Evolutionary conservation across 1,140 invertebrate genomes (phyloP).

Genomic region (Musca vetustissima): DNA sequence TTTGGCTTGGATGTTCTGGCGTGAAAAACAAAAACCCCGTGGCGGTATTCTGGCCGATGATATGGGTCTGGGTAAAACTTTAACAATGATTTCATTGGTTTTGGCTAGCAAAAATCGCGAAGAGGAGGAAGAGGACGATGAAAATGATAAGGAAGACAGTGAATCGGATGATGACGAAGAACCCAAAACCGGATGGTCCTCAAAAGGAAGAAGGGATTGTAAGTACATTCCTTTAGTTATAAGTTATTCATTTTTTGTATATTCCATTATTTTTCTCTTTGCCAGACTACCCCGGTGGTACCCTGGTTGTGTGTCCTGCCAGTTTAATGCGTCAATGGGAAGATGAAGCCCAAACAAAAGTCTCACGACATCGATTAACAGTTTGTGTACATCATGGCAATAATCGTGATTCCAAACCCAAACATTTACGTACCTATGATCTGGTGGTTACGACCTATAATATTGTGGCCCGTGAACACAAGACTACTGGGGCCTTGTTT

Average conservation of each 20-base stretch:
- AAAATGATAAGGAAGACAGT: conserved; percentile 39
- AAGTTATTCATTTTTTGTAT: not conserved
- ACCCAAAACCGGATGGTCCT: conserved; percentile 37
- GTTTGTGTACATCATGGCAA: conserved; percentile 80
- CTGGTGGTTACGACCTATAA: conserved; percentile 80
- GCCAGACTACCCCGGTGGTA: conserved; percentile 67
- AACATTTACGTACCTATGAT: conserved; percentile 65
- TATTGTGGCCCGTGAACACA: conserved; percentile 63
- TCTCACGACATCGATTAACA: conserved; percentile 63
- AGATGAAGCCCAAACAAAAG: conserved; percentile 71
- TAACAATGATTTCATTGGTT: conserved; percentile 87
- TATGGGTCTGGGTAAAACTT: conserved; percentile 92
- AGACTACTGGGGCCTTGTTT: conserved; percentile 46
- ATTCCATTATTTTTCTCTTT: not conserved
- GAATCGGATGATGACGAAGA: conserved; percentile 47
- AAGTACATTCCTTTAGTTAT: conserved; percentile 34
- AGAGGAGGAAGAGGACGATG: conserved; percentile 47
- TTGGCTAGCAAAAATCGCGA: conserved; percentile 54
- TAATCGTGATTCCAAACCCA: conserved; percentile 67
- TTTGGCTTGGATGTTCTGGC: conserved; percentile 85
- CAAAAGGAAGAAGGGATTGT: conserved; percentile 51
- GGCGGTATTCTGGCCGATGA: conserved; percentile 88
- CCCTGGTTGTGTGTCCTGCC: conserved; percentile 87
- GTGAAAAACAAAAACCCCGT: conserved; percentile 78
- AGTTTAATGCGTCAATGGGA: conserved; percentile 85